A percentile compares a stretch with the other conserved stretches of the same genome.
phyloP scores from a whole-genome alignment of 2,888 invertebrate genomes.

The Cryptophagus acutangulus region DNA sequence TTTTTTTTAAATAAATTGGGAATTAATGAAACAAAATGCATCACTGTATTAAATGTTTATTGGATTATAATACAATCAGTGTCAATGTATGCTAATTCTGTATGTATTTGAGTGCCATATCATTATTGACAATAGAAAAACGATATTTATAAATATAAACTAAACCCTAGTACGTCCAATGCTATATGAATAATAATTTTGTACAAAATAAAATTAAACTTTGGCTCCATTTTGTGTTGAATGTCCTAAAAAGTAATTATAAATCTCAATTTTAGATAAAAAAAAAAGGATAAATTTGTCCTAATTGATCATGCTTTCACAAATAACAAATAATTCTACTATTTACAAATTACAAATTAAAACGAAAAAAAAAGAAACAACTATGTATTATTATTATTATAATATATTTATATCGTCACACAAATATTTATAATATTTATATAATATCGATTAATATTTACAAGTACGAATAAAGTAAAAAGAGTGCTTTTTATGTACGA shows the following conservation, averaged over 20 bases:
- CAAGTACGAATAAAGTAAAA: constrained; percentile 11
- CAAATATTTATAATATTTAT: not conserved
- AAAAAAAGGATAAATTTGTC: constrained; percentile 10
- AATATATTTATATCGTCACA: constrained; percentile 9
- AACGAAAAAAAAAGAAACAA: constrained; percentile 9
- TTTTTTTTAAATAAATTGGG: too few species aligned
- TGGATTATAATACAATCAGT: constrained; percentile 35
- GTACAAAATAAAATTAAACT: constrained; percentile 18
- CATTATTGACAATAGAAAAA: constrained; percentile 29
- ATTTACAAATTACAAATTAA: constrained; percentile 8
- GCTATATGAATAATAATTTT: constrained; percentile 20
- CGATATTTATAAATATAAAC: constrained; percentile 26
- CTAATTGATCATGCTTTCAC: constrained; percentile 6
- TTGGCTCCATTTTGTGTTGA: constrained; percentile 27
- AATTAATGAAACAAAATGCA: constrained; percentile 1
- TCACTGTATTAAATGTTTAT: constrained; percentile 34
- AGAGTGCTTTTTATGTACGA: not conserved
- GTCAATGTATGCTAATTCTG: constrained; percentile 22
- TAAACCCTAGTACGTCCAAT: constrained; percentile 34
- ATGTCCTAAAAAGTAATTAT: constrained; percentile 3
- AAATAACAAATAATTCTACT: constrained; percentile 9
- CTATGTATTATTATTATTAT: too few species aligned
- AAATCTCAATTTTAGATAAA: constrained; percentile 10
- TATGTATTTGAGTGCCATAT: constrained; percentile 29
- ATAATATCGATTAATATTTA: constrained; percentile 8